A percentile compares a stretch with the other conserved stretches of the same genome.
phyloP scores from a whole-genome alignment of 1,140 invertebrate species.

The Ladona fulva region DNA sequence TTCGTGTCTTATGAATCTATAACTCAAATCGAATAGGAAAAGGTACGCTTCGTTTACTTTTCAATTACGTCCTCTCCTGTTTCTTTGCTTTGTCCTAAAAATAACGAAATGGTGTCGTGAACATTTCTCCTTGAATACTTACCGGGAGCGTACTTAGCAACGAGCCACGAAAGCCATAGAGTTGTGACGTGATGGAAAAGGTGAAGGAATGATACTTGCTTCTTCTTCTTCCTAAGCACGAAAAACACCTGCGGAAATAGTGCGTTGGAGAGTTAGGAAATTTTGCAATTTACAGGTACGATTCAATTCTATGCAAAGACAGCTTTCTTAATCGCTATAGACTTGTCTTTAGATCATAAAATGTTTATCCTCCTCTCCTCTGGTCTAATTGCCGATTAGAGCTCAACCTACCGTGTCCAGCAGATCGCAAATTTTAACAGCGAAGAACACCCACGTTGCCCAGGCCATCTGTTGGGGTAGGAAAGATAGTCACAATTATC shows the following conservation, averaged over 20 bases:
- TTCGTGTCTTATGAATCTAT: no score
- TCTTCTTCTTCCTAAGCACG: constrained; percentile 30
- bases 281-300: no score
- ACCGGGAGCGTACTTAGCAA: constrained; percentile 6
- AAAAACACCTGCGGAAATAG: constrained; percentile 30
- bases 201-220: constrained; percentile 35
- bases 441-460: constrained; percentile 12
- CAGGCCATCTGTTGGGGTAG: constrained; percentile 16
- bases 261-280: constrained; percentile 8
- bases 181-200: constrained; percentile 32
- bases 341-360: no score
- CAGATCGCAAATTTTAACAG: constrained; percentile 13
- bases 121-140: background rate
- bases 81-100: no score
- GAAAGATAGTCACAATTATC: background rate
- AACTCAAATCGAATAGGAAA: no score
- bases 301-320: no score
- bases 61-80: no score
- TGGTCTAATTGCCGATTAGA: no score
- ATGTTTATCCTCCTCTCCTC: no score
- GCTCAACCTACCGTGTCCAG: constrained; percentile 18
- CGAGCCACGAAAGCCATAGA: constrained; percentile 2
- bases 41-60: no score
- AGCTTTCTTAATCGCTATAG: no score
- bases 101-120: no score